Conservation (phyloP, 2,888 invertebrate genomes). For the Strigamia maritima region DNA sequence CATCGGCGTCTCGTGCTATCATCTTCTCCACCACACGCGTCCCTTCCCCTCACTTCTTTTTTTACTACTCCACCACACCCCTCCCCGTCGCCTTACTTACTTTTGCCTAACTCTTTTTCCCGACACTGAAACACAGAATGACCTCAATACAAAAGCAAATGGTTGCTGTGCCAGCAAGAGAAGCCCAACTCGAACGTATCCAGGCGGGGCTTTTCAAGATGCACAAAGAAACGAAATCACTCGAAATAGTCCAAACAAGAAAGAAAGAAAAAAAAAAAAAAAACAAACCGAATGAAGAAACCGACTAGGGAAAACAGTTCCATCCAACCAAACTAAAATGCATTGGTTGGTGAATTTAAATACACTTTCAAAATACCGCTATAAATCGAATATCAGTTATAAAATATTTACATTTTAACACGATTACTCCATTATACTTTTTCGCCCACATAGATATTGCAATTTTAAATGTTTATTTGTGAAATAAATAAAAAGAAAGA, state of each 20-base stretch:
- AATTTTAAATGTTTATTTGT: background rate
- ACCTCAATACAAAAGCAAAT: constrained; percentile 32
- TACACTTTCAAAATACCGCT: background rate
- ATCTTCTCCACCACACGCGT: background rate
- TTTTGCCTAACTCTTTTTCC: constrained; percentile 32
- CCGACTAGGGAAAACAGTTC: constrained; percentile 11
- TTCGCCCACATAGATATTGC: background rate
- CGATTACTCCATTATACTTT: background rate
- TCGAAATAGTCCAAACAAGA: background rate
- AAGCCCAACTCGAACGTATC: constrained; percentile 31
- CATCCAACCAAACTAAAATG: background rate
- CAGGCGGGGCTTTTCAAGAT: constrained; percentile 30
- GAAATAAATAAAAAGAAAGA: background rate
- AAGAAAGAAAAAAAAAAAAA: background rate
- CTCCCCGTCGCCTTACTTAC: background rate
- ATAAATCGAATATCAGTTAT: background rate
- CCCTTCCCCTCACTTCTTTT: background rate
- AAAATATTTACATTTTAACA: no score
- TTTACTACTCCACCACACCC: background rate
- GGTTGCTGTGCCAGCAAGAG: constrained; percentile 26
- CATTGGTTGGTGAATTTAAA: background rate
- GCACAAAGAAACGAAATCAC: constrained; percentile 1
- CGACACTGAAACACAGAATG: constrained; percentile 28
- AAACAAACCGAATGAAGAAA: background rate
- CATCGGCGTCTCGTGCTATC: constrained; percentile 30